Evolutionary conservation across 1,140 invertebrate species (phyloP), one percentile per base, ranked within the genome.

Genomic region (Mactra quadrangularis): DNA sequence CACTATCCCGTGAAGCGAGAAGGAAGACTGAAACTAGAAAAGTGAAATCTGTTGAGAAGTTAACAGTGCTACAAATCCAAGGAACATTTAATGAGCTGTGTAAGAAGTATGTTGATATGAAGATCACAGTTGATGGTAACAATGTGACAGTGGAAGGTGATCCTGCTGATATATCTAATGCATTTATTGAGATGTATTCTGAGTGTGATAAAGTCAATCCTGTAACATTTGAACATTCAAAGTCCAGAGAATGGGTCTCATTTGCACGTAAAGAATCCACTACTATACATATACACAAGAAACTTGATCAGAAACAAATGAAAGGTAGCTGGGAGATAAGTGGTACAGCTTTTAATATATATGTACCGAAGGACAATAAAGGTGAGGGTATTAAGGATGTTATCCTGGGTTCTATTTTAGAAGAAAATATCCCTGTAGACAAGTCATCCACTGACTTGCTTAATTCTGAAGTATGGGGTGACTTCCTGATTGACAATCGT

Each of bases 161-260:
- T 25, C 77, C 77, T 27, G 77, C 31, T 19, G 77, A 81, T 29
- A 81, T 81, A 29, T 52, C 52, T 33, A 81, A 81, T 47, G 77
- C 77, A 31, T 81, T 81, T 33, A 81, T 81, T 2, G 77, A 81
- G 35, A 81, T 81, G 35, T 81, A 81, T 27, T 31, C 3, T 19
- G 77, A 81, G 57, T 81, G 77, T 71, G 77, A 81, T 45, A 70
- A 71, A 59, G 35, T 81, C 25, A 64, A 81, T 45, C 64, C 77
- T 47, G 64, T 60, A 7, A 35, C 33, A 25, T 81, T 45, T 33
- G 68, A 81, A 25, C 77, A 81, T 71, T 29, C 15, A 0, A 81
- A 71, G 31, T 35, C 64, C 19, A 57, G 77, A 60, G 77, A 81
- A 50, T 81, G 53, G 60, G 77, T 81, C 25, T 17, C 55, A 11